These are phyloP conservation scores for Ciconia nigra DNA, from an alignment of 2,797 vertebrate species.

Conservation along the genomic window DNA sequence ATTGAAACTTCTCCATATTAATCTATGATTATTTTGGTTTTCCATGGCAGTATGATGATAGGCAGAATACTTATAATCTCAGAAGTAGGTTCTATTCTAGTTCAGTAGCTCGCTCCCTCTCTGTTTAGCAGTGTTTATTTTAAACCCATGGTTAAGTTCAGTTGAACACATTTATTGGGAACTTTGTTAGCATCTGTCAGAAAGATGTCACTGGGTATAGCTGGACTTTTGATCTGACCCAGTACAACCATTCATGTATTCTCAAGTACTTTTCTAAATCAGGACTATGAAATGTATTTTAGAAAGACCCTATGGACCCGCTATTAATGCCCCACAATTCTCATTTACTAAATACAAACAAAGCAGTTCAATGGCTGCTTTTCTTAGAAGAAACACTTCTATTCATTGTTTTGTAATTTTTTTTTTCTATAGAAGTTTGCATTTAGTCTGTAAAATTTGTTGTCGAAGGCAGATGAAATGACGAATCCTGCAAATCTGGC, in stretches of 20 bases:
- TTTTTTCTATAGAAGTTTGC: not conserved
- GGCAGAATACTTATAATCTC: not conserved
- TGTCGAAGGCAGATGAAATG: not conserved
- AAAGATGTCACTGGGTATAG: not conserved
- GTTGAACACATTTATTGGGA: not conserved
- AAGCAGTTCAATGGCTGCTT: not conserved
- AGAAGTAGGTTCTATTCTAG: not conserved
- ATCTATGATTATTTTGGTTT: not conserved
- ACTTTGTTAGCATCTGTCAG: not conserved
- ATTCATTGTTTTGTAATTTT: not conserved
- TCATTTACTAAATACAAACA: not conserved
- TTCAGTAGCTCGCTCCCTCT: not conserved
- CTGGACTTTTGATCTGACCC: not conserved
- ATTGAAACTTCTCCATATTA: not conserved
- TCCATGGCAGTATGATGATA: not conserved
- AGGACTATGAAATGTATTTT: not conserved
- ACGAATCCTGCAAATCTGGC: not conserved
- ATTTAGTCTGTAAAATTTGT: not conserved
- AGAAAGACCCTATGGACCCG: not conserved
- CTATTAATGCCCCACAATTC: not conserved
- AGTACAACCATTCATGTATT: not conserved
- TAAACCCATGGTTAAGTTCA: not conserved
- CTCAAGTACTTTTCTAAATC: not conserved
- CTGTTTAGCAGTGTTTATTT: not conserved
- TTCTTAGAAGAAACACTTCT: conserved; percentile 28